Evolutionary conservation across 2,797 vertebrate genomes (phyloP).

Genomic region (Lycodopsis pacificus): DNA sequence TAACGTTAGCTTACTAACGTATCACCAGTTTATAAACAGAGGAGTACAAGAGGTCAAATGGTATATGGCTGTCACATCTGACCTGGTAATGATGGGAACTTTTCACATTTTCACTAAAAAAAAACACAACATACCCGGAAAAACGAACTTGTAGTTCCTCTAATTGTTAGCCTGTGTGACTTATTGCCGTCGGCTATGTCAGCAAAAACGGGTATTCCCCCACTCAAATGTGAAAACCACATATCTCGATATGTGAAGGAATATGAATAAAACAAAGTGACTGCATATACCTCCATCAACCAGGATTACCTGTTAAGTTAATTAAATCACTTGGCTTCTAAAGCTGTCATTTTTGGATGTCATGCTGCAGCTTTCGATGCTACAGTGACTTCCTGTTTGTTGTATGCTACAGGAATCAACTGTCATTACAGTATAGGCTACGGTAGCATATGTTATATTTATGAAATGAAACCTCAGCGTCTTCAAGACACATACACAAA

Average conservation of each 20-base stretch:
- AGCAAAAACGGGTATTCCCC: neutral
- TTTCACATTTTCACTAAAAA: neutral
- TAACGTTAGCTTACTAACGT: too few species aligned
- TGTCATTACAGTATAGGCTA: neutral
- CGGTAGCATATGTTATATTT: neutral
- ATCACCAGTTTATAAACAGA: neutral
- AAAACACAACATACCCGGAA: neutral
- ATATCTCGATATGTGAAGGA: neutral
- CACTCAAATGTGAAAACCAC: neutral
- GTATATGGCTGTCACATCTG: neutral
- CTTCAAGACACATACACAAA: conserved; percentile 6
- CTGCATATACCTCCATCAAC: too few species aligned
- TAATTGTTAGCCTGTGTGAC: neutral
- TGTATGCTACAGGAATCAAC: neutral
- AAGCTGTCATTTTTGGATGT: neutral
- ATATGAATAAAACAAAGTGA: neutral
- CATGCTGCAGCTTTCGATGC: neutral
- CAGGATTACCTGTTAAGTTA: neutral
- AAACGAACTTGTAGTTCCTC: neutral
- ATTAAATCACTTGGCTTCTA: neutral
- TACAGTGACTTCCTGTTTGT: neutral
- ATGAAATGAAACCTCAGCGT: neutral
- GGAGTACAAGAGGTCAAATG: neutral
- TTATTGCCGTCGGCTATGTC: neutral
- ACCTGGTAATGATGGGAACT: neutral